Evolutionary conservation across 2,888 invertebrate species (phyloP), one percentile per base, ranked within the genome.

Genomic region (Drosophila merina): DNA sequence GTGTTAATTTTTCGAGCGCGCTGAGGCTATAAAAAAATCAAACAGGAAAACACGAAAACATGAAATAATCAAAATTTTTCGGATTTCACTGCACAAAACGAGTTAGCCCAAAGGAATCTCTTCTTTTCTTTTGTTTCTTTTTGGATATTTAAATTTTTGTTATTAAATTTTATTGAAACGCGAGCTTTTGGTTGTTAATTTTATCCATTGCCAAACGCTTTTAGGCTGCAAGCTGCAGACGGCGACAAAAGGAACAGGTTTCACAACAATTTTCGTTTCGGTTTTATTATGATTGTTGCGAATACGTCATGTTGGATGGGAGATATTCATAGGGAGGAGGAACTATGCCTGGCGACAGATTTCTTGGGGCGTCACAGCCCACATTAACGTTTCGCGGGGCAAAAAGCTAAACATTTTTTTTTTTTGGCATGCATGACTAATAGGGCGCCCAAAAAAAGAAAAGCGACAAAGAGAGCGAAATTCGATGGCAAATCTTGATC

Each of bases 1-100:
- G 76, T 80, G 80, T 79, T 81, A 83, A 77, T 86, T 79, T 82
- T 75, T 36, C 73, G 60, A 63, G 68, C 74, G 79, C 79, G 20
- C 20, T 20, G 20, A 1, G 20, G 1, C 20, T 20, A 2, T 20
- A 20, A 20, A 20, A 26, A 44, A 66, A 40, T 52, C 31, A 31
- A 52, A 26, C 66, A n/a, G 14, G 30, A 20, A 30, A 44, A 26
- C 66, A n/a, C 25, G 30, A 26, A 30, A 44, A 49, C 42, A 36
- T 49, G 7, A 20, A 20, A 20, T 33, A 33, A 30, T 0, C 20
- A 12, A 5, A 26, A 12, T 38, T 64, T 51, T 30, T 31, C 51
- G 63, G 64, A 66, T 79, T 72, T 3, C 73, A 68, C 83, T 74
- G 77, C 75, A 74, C 66, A 57, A 50, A 83, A 68, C 86, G 55